Evolutionary conservation across 1,140 invertebrate species (phyloP).

Genomic region (Mylabris phalerata): DNA sequence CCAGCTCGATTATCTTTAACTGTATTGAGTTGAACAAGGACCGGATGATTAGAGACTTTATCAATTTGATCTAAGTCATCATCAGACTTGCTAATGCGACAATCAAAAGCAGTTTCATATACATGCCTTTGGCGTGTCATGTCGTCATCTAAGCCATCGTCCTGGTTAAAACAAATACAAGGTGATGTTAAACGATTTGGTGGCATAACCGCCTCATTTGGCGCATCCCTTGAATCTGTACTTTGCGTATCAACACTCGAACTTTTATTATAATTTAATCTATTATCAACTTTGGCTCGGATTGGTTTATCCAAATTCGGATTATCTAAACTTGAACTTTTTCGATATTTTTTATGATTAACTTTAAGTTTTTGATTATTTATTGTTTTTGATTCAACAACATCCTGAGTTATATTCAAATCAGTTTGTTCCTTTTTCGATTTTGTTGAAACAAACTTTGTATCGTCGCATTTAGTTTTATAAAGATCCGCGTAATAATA

Average conservation of each 20-base stretch:
- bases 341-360: conserved; percentile 39
- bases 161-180: conserved; percentile 37
- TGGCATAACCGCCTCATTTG: conserved; percentile 43
- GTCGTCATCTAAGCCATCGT: conserved; percentile 42
- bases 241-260: conserved; percentile 61
- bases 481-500: conserved; percentile 73
- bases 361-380: conserved; percentile 18
- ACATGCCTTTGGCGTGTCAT: conserved; percentile 68
- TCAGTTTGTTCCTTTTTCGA: neutral
- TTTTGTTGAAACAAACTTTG: conserved; percentile 1
- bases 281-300: conserved; percentile 20
- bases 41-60: conserved; percentile 70
- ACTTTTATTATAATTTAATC: conserved; percentile 48
- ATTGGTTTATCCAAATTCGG: conserved; percentile 21
- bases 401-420: conserved; percentile 10
- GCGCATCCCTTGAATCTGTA: conserved; percentile 39
- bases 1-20: conserved; percentile 3
- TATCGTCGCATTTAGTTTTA: conserved; percentile 44
- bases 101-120: conserved; percentile 85
- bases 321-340: conserved; percentile 31
- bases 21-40: conserved; percentile 52
- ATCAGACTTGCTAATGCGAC: conserved; percentile 72
- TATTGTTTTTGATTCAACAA: conserved; percentile 14
- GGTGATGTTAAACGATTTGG: conserved; percentile 43
- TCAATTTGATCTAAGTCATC: conserved; percentile 76